Evolutionary conservation across 1,140 invertebrate species (phyloP), one percentile per base, ranked within the genome.

Genomic region (Maconellicoccus hirsutus): DNA sequence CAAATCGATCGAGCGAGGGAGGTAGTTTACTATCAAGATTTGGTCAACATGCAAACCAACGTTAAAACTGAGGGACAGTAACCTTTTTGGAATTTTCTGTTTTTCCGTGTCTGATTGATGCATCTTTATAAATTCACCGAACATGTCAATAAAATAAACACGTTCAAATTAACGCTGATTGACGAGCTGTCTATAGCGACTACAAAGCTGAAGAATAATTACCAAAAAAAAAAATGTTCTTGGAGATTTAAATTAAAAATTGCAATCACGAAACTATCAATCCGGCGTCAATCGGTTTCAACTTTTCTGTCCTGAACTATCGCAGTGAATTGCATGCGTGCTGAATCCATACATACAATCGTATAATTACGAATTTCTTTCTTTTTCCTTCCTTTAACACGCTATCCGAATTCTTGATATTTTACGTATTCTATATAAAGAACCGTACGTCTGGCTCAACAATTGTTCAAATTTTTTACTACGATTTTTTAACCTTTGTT

Each of bases 1-100:
- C 61, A 66, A 66, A 66, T 66, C 61, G 61, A 66, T 66, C 61
- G 22, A 14, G 10, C 42, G 25, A 26, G 61, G 61, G 61, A 66
- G 61, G 61, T 25, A 19, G 61, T 22, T 66, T 23, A 19, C 21
- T 66, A 66, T 66, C 61, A 25, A 66, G 61, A 66, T n/a, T n/a
- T n/a, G n/a, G n/a, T n/a, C n/a, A n/a, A n/a, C n/a, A n/a, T 66
- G 61, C 3, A 16, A 23, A 22, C 42, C 12, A 52, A 52, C 61
- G 25, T 66, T 12, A 12, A 66, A 66, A 66, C 61, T 23, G 61
- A 25, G 25, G 61, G 61, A 66, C 61, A 66, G 61, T 66, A 25
- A 66, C 61, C 61, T 59, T 59, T 66, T 16, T 52, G 42, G 42
- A 52, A 52, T 52, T 52, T 52, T 52, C 42, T 16, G 12, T 33